Conservation (phyloP, 2,113 vertebrate genomes). For the Semicossyphus pulcher region DNA sequence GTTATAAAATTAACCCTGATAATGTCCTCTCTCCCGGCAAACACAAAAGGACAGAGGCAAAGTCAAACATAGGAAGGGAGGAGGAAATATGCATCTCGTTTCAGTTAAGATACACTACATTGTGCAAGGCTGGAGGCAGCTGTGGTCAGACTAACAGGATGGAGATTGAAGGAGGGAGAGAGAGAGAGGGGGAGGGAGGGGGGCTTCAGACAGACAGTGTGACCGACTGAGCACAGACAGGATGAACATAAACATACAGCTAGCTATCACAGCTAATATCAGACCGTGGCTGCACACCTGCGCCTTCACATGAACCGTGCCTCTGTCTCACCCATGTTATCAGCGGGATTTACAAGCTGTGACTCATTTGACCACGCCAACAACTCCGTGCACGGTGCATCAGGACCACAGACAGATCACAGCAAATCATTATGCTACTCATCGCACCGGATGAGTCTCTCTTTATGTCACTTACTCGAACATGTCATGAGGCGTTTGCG, state of each 20-base stretch:
- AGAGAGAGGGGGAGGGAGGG: background rate
- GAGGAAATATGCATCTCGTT: background rate
- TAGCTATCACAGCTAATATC: background rate
- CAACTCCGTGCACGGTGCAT: background rate
- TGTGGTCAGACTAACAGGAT: background rate
- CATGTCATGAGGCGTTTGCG: constrained; percentile 79
- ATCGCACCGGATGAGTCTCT: background rate
- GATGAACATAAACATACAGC: background rate
- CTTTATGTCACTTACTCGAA: constrained; percentile 82
- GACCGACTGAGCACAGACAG: constrained; percentile 9
- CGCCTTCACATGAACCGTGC: background rate
- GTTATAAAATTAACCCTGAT: background rate
- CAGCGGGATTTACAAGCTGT: background rate
- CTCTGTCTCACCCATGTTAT: background rate
- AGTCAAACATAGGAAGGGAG: too few species aligned
- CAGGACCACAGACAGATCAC: background rate
- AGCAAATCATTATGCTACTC: background rate
- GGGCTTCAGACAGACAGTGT: background rate
- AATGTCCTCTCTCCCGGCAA: background rate
- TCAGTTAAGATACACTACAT: background rate
- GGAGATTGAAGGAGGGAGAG: background rate
- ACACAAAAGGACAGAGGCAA: too few species aligned
- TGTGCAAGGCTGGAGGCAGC: background rate
- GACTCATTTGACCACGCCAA: constrained; percentile 8
- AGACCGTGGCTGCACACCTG: background rate